Percentiles rank a stretch among this genome's conserved stretches.
phyloP scores from a whole-genome alignment of 2,113 vertebrate genomes.

The Tichodroma muraria region DNA sequence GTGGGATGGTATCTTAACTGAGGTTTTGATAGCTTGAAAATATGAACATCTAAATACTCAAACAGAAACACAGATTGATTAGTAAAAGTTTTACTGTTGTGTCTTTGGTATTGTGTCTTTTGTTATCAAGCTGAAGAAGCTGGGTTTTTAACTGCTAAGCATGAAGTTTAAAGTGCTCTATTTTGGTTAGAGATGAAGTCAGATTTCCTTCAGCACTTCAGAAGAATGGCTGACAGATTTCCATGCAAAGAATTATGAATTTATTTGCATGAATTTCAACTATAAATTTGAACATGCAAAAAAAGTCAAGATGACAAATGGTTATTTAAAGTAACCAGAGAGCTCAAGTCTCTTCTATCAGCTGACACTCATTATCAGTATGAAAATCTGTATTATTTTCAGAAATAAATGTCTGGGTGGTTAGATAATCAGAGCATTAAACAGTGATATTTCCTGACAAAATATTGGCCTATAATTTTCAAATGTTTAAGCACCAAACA shows the following conservation, averaged over 20 bases:
- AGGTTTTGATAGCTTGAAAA: neutral
- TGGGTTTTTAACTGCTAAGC: neutral
- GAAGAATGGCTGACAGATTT: neutral
- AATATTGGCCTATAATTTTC: constrained; percentile 11
- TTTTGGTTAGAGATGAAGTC: neutral
- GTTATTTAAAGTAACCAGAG: constrained; percentile 19
- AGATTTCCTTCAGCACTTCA: neutral
- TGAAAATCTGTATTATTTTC: neutral
- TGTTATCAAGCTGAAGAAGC: neutral
- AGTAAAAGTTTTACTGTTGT: neutral
- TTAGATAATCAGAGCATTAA: neutral
- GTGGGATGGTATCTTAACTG: neutral
- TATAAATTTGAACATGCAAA: neutral
- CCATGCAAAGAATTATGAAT: neutral
- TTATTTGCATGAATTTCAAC: constrained; percentile 22
- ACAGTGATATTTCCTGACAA: constrained; percentile 1
- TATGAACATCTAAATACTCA: neutral
- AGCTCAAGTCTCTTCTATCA: neutral
- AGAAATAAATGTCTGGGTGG: constrained; percentile 1
- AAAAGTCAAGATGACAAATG: neutral
- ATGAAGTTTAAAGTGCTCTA: neutral
- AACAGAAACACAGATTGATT: neutral
- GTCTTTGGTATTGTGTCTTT: neutral
- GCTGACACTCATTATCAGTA: neutral
- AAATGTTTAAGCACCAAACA: neutral